Evolutionary conservation across 2,888 invertebrate genomes (phyloP).

Genomic region (Sylvicola cinctus): DNA sequence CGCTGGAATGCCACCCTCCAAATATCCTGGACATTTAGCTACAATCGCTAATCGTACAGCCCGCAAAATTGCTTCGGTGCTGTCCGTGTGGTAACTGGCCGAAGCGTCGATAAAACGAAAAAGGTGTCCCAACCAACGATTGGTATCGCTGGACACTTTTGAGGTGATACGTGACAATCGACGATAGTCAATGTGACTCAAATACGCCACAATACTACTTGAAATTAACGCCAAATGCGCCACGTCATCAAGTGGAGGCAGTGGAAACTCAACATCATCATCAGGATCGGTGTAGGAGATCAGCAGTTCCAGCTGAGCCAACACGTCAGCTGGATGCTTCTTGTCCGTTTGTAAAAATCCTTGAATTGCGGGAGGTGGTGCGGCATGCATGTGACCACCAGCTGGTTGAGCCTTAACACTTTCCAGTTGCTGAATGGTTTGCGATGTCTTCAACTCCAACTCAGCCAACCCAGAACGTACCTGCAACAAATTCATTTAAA

Average conservation of each 20-base stretch:
- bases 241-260: constrained; percentile 39
- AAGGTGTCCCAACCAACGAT: constrained; percentile 69
- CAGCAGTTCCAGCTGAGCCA: constrained; percentile 36
- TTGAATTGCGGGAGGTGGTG: too few relatives aligned
- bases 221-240: constrained; percentile 48
- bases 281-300: constrained; percentile 39
- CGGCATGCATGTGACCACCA: too few relatives aligned
- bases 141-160: constrained; percentile 66
- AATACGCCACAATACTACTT: constrained; percentile 74
- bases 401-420: constrained; percentile 25
- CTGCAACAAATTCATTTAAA: too few relatives aligned
- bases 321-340: constrained; percentile 22
- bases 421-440: constrained; percentile 47
- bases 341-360: not conserved
- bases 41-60: constrained; percentile 24
- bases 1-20: constrained; percentile 45
- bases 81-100: constrained; percentile 75
- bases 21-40: constrained; percentile 22
- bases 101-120: constrained; percentile 69
- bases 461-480: constrained; percentile 40
- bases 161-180: constrained; percentile 63
- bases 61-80: constrained; percentile 65
- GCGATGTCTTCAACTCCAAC: constrained; percentile 50
- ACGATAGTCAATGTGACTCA: constrained; percentile 58
- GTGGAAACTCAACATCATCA: constrained; percentile 32